These are phyloP conservation scores for Ciconia boyciana DNA, from an alignment of 2,113 vertebrate species.

Conservation along the genomic window DNA sequence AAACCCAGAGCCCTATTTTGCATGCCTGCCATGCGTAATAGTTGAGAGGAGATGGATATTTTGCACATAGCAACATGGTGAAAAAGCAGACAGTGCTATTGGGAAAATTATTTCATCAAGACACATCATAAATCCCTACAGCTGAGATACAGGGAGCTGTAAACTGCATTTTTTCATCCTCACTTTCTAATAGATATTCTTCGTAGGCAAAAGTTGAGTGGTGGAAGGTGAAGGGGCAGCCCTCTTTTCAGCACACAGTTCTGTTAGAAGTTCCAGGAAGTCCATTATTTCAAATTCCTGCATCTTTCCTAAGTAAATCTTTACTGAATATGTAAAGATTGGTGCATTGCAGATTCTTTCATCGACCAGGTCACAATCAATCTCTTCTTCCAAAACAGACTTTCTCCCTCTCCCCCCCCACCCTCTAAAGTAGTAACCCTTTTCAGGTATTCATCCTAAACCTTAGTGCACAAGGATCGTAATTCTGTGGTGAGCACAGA, in stretches of 20 bases:
- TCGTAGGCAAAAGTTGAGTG: background rate
- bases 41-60: background rate
- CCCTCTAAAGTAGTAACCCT: background rate
- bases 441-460: background rate
- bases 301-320: background rate
- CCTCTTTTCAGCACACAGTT: background rate
- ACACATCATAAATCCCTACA: background rate
- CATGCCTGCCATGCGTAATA: background rate
- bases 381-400: background rate
- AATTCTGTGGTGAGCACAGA: background rate
- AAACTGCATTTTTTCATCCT: background rate
- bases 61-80: background rate
- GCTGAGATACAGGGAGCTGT: background rate
- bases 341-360: conserved; percentile 12
- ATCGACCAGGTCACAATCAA: background rate
- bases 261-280: background rate
- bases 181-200: background rate
- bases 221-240: background rate
- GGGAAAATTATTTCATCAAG: background rate
- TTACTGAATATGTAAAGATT: background rate
- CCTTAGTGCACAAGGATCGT: background rate
- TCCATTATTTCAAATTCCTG: background rate
- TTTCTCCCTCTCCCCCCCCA: background rate
- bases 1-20: background rate
- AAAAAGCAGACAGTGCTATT: background rate